Base-by-base conservation (phyloP, 2,888 invertebrate genomes). In the Xiphydria camelus region DNA sequence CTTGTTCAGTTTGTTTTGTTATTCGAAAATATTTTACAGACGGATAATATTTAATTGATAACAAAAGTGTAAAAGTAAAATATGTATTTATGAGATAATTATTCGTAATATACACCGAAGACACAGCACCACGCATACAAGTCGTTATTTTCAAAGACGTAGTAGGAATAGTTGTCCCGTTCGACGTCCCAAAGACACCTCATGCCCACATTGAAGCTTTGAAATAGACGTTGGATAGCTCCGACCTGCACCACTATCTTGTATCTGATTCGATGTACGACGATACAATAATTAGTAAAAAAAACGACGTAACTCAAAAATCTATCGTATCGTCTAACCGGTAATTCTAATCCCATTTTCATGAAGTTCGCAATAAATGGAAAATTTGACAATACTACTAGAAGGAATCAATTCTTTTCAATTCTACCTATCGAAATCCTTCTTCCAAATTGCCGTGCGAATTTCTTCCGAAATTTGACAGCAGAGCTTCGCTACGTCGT, bases 111-210 rank as follows among this genome's bases (percentile, higher is more conserved):
- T 4, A 53, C 12, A 12, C 47, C 55, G 38, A 56, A 60, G 5
- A 61, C 55, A 22, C 43, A 44, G 17, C 53, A 53, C 53, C 59
- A 62, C 12, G 59, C 63, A 42, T 61, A 41, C 45, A 57, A 47
- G 41, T 55, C 50, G 46, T 50, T 48, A 46, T 58, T 63, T 50
- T 62, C 51, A 41, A 53, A 54, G 44, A 53, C 53, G 35, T 57
- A 48, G 50, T 55, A 57, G 35, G 57, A 64, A 49, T 63, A 61
- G 61, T 63, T 64, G 49, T 64, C 62, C 26, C 51, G 53, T 2
- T 56, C 53, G 45, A 29, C 39, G 39, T 62, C 62, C 61, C 63
- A 59, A 22, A 61, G 59, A 41, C 59, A 57, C 41, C 53, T 53
- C 17, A 55, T 52, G 25, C 44, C 49, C 33, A 52, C 35, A 43